A percentile compares a stretch with the other conserved stretches of the same genome.
These are phyloP conservation scores for Scomberomorus guttatus DNA, from an alignment of 2,797 vertebrate species.

Conservation along the genomic window DNA sequence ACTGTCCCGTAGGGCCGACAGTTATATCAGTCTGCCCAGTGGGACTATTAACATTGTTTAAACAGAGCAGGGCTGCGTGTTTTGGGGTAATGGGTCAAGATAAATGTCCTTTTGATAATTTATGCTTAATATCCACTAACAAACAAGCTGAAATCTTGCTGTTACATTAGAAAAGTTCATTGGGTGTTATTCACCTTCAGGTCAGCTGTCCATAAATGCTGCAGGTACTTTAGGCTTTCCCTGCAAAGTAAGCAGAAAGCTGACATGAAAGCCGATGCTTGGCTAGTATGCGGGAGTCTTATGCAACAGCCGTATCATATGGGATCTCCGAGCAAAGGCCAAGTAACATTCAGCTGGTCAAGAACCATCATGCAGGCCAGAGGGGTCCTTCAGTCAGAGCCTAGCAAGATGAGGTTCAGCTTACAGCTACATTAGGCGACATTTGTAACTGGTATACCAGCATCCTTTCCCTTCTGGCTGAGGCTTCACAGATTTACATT, in stretches of 20 bases:
- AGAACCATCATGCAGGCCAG: neutral
- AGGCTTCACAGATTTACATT: neutral
- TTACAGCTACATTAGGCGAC: neutral
- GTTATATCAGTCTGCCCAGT: slow-evolving; percentile 38
- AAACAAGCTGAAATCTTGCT: slow-evolving; percentile 2
- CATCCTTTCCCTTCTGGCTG: neutral
- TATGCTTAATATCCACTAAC: neutral
- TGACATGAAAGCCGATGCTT: slow-evolving; percentile 36
- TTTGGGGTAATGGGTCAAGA: slow-evolving; percentile 30
- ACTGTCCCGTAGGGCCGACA: slow-evolving; percentile 26
- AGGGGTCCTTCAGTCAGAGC: neutral
- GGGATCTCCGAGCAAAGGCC: slow-evolving; percentile 15
- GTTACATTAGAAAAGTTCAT: neutral
- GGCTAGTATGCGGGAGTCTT: slow-evolving; percentile 16
- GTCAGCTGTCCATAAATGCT: slow-evolving; percentile 16
- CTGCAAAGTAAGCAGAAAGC: slow-evolving; percentile 38
- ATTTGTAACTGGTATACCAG: too few relatives aligned
- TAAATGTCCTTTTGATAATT: slow-evolving; percentile 16
- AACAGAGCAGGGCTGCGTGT: slow-evolving; percentile 14
- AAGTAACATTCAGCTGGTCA: slow-evolving; percentile 22
- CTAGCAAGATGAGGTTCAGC: neutral
- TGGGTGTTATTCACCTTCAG: neutral
- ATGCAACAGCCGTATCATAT: slow-evolving; percentile 47
- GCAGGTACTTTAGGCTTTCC: slow-evolving; percentile 34
- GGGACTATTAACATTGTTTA: slow-evolving; percentile 53